Conservation (phyloP, 2,888 invertebrate genomes). For the Drosophila anceps region DNA sequence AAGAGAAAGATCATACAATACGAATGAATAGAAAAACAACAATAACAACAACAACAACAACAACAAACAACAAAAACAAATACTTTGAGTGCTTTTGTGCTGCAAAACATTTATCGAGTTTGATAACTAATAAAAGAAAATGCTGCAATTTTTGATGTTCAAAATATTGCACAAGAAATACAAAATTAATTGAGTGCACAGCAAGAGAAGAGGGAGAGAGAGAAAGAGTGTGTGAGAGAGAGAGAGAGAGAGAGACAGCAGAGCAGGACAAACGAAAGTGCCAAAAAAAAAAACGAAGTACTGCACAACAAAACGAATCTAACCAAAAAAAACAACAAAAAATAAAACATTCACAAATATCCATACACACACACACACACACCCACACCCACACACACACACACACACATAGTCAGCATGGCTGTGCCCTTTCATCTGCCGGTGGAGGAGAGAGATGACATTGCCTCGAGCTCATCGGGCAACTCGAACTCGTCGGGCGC, state of each 20-base stretch:
- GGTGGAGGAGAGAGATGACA: constrained; percentile 84
- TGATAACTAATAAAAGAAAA: constrained; percentile 42
- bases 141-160: constrained; percentile 71
- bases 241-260: constrained; percentile 18
- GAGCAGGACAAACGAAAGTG: constrained; percentile 41
- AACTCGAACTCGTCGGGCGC: constrained; percentile 51
- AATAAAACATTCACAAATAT: neutral
- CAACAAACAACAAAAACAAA: constrained; percentile 27
- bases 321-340: neutral
- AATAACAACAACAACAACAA: constrained; percentile 21
- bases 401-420: constrained; percentile 71
- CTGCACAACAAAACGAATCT: neutral
- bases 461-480: constrained; percentile 74
- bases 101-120: constrained; percentile 35
- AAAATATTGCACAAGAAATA: constrained; percentile 78
- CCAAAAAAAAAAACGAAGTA: constrained; percentile 31
- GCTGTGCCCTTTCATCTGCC: constrained; percentile 86
- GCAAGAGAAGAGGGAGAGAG: constrained; percentile 40
- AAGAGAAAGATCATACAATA: constrained; percentile 22
- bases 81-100: constrained; percentile 57
- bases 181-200: constrained; percentile 75
- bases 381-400: constrained; percentile 27
- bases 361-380: constrained; percentile 16
- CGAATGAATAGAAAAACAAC: constrained; percentile 22
- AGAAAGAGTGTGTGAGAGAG: constrained; percentile 8